These are phyloP conservation scores for Mesocentrotus franciscanus DNA, from an alignment of 53 echinoderm and acorn worm species.

Conservation along the genomic window DNA sequence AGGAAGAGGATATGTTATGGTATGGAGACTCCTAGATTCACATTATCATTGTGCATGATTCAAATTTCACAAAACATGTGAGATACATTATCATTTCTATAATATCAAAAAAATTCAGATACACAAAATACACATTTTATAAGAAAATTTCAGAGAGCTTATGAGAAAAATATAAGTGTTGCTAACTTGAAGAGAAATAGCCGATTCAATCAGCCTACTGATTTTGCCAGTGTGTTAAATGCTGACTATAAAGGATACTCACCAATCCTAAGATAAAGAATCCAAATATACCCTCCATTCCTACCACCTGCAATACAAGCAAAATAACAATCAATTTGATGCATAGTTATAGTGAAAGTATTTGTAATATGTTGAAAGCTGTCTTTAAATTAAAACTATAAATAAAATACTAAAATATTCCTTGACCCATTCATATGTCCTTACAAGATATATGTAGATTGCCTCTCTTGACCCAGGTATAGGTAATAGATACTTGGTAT, in stretches of 20 bases:
- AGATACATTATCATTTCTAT: no score
- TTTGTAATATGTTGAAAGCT: neutral
- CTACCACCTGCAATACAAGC: conserved; percentile 75
- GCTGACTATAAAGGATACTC: conserved; percentile 26
- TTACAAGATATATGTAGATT: no score
- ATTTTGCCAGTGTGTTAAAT: neutral
- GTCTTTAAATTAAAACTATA: no score
- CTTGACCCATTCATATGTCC: no score
- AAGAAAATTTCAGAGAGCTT: neutral
- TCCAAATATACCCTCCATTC: conserved; percentile 87
- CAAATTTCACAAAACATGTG: no score
- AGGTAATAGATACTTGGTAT: no score
- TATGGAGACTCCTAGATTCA: no score
- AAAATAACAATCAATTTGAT: neutral
- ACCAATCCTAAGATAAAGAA: conserved; percentile 74
- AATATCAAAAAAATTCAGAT: no score
- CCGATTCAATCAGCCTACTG: neutral
- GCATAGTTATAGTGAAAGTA: neutral
- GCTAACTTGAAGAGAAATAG: neutral
- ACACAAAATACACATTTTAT: neutral
- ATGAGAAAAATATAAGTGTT: neutral
- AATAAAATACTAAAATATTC: no score
- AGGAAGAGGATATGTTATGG: neutral
- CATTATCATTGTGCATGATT: no score
- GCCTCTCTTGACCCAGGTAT: no score